A percentile compares a stretch with the other conserved stretches of the same genome.
Conservation (phyloP, 1,140 invertebrate genomes). For the Oncopodura yosiiana region DNA sequence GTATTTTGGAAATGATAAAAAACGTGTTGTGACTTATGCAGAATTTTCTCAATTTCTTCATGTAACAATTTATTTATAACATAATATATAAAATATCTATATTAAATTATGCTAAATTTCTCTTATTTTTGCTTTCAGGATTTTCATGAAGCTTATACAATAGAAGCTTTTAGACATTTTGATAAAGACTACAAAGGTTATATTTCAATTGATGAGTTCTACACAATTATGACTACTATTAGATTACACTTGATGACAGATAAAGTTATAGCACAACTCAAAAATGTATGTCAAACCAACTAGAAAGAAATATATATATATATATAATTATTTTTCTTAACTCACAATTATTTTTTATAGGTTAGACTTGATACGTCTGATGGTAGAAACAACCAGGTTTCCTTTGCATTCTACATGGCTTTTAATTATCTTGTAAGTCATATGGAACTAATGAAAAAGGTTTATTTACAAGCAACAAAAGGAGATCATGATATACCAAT, state of each 20-base stretch:
- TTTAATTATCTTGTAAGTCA: conserved; percentile 19
- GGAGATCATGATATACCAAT: conserved; percentile 3
- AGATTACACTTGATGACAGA: conserved; percentile 8
- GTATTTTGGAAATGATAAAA: conserved; percentile 93
- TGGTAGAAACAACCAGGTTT: conserved; percentile 13
- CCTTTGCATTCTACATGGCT: conserved; percentile 20
- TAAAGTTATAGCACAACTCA: conserved; percentile 4
- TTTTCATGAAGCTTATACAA: conserved; percentile 98
- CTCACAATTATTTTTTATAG: neutral
- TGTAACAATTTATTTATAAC: conserved; percentile 43
- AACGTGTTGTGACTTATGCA: conserved; percentile 77
- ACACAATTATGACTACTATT: conserved; percentile 14
- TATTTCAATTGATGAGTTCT: conserved; percentile 14
- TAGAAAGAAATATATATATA: neutral
- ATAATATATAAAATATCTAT: neutral
- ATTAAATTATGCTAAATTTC: neutral
- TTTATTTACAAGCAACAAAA: conserved; percentile 17
- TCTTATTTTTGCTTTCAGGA: conserved; percentile 49
- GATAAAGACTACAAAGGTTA: conserved; percentile 12
- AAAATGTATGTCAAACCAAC: conserved; percentile 1
- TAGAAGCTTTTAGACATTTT: conserved; percentile 49
- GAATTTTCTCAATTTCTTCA: conserved; percentile 98
- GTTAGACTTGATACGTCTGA: conserved; percentile 10
- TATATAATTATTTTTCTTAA: neutral
- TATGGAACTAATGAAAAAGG: conserved; percentile 22